phyloP scores from a whole-genome alignment of 1,140 invertebrate genomes.

The Cotesia typhae region DNA sequence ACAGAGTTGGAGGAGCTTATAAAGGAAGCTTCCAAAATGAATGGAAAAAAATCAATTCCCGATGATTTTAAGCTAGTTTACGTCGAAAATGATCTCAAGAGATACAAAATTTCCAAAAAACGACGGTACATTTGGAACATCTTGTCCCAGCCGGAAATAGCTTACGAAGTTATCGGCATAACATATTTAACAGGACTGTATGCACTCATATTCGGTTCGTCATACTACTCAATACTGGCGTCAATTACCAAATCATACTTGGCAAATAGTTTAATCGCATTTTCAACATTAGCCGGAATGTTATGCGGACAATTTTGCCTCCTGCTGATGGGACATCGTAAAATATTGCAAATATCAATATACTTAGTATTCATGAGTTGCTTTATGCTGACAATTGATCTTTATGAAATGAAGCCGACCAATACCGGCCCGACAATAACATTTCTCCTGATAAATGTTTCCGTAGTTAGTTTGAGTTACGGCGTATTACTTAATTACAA shows the following conservation, averaged over 20 bases:
- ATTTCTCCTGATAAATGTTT: slow-evolving; percentile 34
- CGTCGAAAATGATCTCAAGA: slow-evolving; percentile 23
- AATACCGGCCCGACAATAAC: slow-evolving; percentile 37
- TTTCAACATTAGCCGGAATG: slow-evolving; percentile 32
- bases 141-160: slow-evolving; percentile 26
- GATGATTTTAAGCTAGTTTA: slow-evolving; percentile 30
- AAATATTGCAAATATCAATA: slow-evolving; percentile 37
- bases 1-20: slow-evolving; percentile 23
- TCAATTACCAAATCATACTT: slow-evolving; percentile 34
- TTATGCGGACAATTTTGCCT: slow-evolving; percentile 37
- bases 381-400: slow-evolving; percentile 32
- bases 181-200: slow-evolving; percentile 37
- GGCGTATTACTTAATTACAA: slow-evolving; percentile 41
- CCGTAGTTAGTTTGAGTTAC: slow-evolving; percentile 37
- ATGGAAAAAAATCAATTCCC: slow-evolving; percentile 1
- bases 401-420: slow-evolving; percentile 33
- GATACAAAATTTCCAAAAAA: slow-evolving; percentile 26
- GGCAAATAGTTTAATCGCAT: slow-evolving; percentile 31
- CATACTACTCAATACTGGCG: slow-evolving; percentile 34
- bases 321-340: slow-evolving; percentile 38
- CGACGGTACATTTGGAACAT: slow-evolving; percentile 32
- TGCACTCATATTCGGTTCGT: slow-evolving; percentile 37
- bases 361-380: slow-evolving; percentile 35
- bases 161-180: slow-evolving; percentile 38
- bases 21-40: slow-evolving; percentile 27